phyloP scores from a whole-genome alignment of 1,140 invertebrate species.

The Arion vulgaris region DNA sequence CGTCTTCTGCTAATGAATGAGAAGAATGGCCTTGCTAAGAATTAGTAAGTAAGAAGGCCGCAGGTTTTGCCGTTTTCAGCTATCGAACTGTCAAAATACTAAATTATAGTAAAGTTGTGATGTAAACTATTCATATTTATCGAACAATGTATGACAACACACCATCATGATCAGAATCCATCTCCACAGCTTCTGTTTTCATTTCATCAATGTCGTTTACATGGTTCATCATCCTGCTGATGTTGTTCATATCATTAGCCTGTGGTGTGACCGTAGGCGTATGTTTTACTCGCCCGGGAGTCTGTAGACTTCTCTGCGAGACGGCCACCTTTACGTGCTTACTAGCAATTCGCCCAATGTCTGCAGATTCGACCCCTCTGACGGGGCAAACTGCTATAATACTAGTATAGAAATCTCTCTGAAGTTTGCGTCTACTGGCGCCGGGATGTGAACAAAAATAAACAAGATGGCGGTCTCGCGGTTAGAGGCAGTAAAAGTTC shows the following conservation, averaged over 20 bases:
- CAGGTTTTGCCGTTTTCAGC: no score
- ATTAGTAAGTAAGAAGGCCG: no score
- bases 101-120: no score
- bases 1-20: no score
- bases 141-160: constrained; percentile 61
- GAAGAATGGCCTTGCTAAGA: no score
- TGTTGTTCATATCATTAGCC: constrained; percentile 72
- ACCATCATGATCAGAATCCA: constrained; percentile 90
- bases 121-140: no score
- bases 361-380: constrained; percentile 69
- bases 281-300: constrained; percentile 71
- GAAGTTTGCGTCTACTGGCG: constrained; percentile 26
- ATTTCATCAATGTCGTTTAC: constrained; percentile 78
- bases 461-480: constrained; percentile 73
- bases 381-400: constrained; percentile 57
- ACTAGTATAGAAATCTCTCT: constrained; percentile 4
- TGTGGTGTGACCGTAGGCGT: constrained; percentile 69
- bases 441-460: constrained; percentile 71
- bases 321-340: constrained; percentile 87
- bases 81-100: no score
- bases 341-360: constrained; percentile 90
- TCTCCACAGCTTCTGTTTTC: constrained; percentile 81
- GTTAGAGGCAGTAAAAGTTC: constrained; percentile 56
- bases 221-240: constrained; percentile 82
- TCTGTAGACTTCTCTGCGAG: constrained; percentile 79